These are phyloP conservation scores for Stratiomys singularior DNA, from an alignment of 2,888 invertebrate genomes.

Conservation along the genomic window DNA sequence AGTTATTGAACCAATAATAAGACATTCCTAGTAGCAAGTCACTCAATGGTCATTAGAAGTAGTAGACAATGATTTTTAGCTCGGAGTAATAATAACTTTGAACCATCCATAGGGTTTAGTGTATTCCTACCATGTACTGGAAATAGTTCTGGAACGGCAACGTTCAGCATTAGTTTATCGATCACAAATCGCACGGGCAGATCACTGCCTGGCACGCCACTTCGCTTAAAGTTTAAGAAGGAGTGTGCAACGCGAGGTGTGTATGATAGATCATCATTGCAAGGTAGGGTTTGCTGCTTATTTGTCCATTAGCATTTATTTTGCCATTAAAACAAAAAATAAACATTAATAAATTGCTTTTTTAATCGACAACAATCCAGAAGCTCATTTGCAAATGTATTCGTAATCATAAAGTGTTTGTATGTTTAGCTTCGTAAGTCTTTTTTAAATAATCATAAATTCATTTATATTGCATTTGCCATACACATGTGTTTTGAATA, in stretches of 20 bases:
- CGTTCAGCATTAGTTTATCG: conserved; percentile 86
- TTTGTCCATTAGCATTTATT: conserved; percentile 21
- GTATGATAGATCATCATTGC: conserved; percentile 70
- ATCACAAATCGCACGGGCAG: conserved; percentile 83
- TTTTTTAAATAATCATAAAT: background rate
- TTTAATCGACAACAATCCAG: conserved; percentile 39
- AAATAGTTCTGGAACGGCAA: conserved; percentile 87
- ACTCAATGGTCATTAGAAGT: no score
- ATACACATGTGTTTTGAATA: conserved; percentile 11
- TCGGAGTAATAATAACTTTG: no score
- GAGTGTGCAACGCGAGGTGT: conserved; percentile 94
- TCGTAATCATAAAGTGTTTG: conserved; percentile 23
- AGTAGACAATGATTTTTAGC: no score
- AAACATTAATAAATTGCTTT: conserved; percentile 45
- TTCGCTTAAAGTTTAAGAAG: conserved; percentile 87
- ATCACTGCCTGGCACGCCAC: conserved; percentile 86
- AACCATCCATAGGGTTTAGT: conserved; percentile 76
- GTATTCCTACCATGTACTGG: conserved; percentile 87
- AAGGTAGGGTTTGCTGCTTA: conserved; percentile 65
- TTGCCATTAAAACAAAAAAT: conserved; percentile 24
- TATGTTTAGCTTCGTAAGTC: conserved; percentile 32
- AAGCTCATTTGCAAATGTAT: conserved; percentile 19
- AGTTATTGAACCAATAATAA: no score
- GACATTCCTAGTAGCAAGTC: background rate
- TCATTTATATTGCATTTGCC: background rate